Percentiles rank a stretch among this genome's conserved stretches.
Conservation (phyloP, 2,888 invertebrate species). For the Panzeria rudis region DNA sequence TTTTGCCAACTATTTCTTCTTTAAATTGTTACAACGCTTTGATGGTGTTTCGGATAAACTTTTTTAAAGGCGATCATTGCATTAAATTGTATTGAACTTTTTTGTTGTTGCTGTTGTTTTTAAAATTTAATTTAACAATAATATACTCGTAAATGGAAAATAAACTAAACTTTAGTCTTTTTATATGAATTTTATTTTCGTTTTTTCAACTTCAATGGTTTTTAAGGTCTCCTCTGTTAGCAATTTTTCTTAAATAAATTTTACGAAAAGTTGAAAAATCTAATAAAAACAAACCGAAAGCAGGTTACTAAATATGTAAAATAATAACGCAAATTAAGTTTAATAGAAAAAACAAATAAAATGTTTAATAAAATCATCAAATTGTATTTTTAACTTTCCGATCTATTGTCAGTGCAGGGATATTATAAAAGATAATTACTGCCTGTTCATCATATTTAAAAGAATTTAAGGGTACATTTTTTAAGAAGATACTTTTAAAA, state of each 20-base stretch:
- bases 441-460: too few relatives aligned
- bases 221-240: constrained; percentile 74
- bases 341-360: not conserved
- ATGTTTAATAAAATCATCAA: not conserved
- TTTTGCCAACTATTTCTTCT: constrained; percentile 48
- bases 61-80: constrained; percentile 54
- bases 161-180: constrained; percentile 49
- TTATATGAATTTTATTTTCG: constrained; percentile 57
- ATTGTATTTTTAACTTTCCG: not conserved
- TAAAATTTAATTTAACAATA: constrained; percentile 25
- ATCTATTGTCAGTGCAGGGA: too few relatives aligned
- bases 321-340: constrained; percentile 9
- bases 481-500: too few relatives aligned
- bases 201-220: constrained; percentile 81
- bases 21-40: constrained; percentile 55
- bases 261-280: constrained; percentile 8
- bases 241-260: not conserved
- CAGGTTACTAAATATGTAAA: constrained; percentile 68
- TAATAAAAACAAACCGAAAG: constrained; percentile 44
- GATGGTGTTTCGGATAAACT: constrained; percentile 49
- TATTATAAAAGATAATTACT: too few relatives aligned
- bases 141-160: constrained; percentile 16
- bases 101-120: constrained; percentile 25
- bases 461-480: too few relatives aligned
- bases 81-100: constrained; percentile 60